Percentiles rank a stretch among this genome's conserved stretches.
Conservation (phyloP, 2,888 invertebrate species). For the Folsomia candida region DNA sequence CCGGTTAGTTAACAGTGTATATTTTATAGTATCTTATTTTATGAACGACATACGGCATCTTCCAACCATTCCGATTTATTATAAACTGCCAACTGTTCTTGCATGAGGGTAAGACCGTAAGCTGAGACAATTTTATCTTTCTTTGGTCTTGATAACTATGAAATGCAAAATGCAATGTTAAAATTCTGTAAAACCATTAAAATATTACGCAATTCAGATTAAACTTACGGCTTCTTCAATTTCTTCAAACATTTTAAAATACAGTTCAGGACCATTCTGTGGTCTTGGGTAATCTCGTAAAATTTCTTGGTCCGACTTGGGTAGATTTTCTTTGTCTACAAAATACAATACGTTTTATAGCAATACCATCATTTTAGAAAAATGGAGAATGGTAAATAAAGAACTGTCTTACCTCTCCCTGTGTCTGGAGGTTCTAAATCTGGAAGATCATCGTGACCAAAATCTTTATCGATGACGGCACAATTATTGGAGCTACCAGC, state of each 20-base stretch:
- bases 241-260: slow-evolving; percentile 26
- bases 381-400: too few species aligned
- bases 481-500: background rate
- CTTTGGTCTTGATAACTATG: slow-evolving; percentile 24
- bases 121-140: slow-evolving; percentile 26
- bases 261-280: slow-evolving; percentile 18
- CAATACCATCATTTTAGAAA: too few species aligned
- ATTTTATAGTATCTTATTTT: background rate
- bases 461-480: background rate
- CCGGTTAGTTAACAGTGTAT: background rate
- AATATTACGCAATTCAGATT: background rate
- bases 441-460: background rate
- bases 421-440: background rate
- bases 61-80: slow-evolving; percentile 28
- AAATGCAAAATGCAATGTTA: slow-evolving; percentile 6
- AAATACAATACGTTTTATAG: background rate
- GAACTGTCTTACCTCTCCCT: background rate
- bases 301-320: slow-evolving; percentile 22
- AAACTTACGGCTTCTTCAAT: slow-evolving; percentile 22
- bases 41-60: slow-evolving; percentile 25
- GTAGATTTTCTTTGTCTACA: slow-evolving; percentile 30
- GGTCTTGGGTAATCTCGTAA: slow-evolving; percentile 24
- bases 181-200: background rate
- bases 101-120: slow-evolving; percentile 22
- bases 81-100: slow-evolving; percentile 24